A percentile compares a stretch with the other conserved stretches of the same genome.
These are phyloP conservation scores for Altica lythri DNA, from an alignment of 2,888 invertebrate species.

Conservation along the genomic window DNA sequence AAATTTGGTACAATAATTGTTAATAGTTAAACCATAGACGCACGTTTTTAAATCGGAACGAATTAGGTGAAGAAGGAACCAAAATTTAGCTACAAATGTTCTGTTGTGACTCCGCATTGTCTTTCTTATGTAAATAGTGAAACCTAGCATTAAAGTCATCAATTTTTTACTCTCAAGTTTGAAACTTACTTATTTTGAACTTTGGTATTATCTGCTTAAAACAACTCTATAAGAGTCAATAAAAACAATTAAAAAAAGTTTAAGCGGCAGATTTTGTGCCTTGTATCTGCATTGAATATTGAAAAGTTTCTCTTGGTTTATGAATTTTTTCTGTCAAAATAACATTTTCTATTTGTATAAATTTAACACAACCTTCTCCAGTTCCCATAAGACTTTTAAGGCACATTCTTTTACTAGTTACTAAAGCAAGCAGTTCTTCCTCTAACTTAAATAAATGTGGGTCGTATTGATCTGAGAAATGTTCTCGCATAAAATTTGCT, in stretches of 20 bases:
- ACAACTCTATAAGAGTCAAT: neutral
- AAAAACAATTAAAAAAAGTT: constrained; percentile 62
- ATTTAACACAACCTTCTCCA: constrained; percentile 52
- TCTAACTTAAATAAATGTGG: constrained; percentile 81
- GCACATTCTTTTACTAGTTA: constrained; percentile 62
- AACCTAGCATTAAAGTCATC: neutral
- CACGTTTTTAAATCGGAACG: too few species aligned
- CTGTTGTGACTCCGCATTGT: too few species aligned
- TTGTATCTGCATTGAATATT: constrained; percentile 73
- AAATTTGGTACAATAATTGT: too few species aligned
- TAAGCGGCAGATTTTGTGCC: constrained; percentile 78
- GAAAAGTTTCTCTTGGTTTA: constrained; percentile 60
- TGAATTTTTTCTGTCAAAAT: neutral
- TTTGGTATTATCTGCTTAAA: constrained; percentile 3
- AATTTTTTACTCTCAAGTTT: neutral
- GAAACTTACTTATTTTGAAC: neutral
- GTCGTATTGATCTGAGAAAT: constrained; percentile 76
- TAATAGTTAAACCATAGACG: too few species aligned
- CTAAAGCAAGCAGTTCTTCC: constrained; percentile 60
- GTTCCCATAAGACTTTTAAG: constrained; percentile 61
- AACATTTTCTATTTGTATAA: constrained; percentile 37
- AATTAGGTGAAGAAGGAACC: too few species aligned
- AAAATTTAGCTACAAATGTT: too few species aligned
- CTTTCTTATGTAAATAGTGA: too few species aligned
- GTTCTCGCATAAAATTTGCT: constrained; percentile 79